phyloP scores from a whole-genome alignment of 2,797 vertebrate genomes.

The Cyclura pinguis region DNA sequence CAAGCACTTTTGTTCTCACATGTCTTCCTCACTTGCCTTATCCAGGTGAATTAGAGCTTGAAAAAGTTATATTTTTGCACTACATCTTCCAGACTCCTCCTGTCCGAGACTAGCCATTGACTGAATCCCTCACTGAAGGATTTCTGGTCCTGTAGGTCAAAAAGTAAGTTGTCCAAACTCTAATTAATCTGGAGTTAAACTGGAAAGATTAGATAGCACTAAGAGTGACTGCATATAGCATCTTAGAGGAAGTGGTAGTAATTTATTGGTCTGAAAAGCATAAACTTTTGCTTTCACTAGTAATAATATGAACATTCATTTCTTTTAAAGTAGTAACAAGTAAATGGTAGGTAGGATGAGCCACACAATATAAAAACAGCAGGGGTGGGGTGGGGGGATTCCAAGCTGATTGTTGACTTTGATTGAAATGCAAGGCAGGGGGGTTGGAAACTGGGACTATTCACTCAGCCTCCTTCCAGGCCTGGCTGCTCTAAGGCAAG shows the following conservation, averaged over 20 bases:
- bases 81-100: too few species aligned
- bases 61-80: not conserved
- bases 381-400: not conserved
- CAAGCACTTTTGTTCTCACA: too few species aligned
- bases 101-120: not conserved
- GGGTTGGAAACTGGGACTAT: slow-evolving; percentile 13
- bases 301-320: not conserved
- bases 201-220: not conserved
- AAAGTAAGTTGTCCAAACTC: too few species aligned
- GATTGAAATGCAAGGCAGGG: slow-evolving; percentile 45
- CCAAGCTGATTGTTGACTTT: slow-evolving; percentile 32
- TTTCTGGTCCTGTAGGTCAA: not conserved
- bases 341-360: slow-evolving; percentile 11
- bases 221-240: not conserved
- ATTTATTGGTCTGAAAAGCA: not conserved
- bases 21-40: too few species aligned
- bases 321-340: slow-evolving; percentile 16
- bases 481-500: slow-evolving; percentile 28
- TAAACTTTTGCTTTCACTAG: not conserved
- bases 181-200: not conserved
- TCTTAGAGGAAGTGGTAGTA: not conserved
- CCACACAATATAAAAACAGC: not conserved
- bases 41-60: not conserved
- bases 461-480: slow-evolving; percentile 31
- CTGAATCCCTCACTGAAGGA: not conserved